A percentile compares a stretch with the other conserved stretches of the same genome.
phyloP scores from a whole-genome alignment of 2,888 invertebrate species.

The Lampropteryx suffumata region DNA sequence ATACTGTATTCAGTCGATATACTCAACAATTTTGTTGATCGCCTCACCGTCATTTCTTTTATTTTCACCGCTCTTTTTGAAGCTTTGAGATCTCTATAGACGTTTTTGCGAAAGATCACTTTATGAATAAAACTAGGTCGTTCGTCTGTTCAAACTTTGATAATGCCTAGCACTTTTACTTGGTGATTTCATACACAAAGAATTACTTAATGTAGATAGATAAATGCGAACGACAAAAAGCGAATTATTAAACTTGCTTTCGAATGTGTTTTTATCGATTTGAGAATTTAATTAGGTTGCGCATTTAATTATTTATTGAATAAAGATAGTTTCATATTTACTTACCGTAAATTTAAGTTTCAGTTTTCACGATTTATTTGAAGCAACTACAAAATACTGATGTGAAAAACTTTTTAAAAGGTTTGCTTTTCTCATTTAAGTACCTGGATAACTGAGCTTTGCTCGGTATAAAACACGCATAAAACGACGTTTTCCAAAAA shows the following conservation, averaged over 20 bases:
- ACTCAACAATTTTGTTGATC: constrained; percentile 9
- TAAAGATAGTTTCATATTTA: neutral
- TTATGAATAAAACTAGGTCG: constrained; percentile 70
- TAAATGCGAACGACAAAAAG: no score
- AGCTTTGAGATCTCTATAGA: constrained; percentile 45
- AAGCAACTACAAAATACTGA: no score
- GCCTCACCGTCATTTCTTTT: constrained; percentile 31
- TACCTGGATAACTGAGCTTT: no score
- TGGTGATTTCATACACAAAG: constrained; percentile 52
- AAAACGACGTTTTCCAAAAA: no score
- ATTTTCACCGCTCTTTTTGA: constrained; percentile 69
- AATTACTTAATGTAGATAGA: constrained; percentile 23
- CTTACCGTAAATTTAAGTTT: no score
- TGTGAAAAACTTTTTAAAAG: no score
- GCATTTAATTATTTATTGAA: neutral
- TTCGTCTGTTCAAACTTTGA: constrained; percentile 63
- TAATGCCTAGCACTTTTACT: constrained; percentile 76
- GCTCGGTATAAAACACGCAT: no score
- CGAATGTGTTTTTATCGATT: constrained; percentile 11
- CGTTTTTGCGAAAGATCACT: constrained; percentile 62
- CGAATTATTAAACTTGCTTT: no score
- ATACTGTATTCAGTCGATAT: constrained; percentile 17
- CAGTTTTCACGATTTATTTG: no score
- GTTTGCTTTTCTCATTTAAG: no score
- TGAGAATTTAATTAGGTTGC: neutral